Evolutionary conservation across 2,888 invertebrate genomes (phyloP), one percentile per base, ranked within the genome.

Genomic region (Fragum sueziense): DNA sequence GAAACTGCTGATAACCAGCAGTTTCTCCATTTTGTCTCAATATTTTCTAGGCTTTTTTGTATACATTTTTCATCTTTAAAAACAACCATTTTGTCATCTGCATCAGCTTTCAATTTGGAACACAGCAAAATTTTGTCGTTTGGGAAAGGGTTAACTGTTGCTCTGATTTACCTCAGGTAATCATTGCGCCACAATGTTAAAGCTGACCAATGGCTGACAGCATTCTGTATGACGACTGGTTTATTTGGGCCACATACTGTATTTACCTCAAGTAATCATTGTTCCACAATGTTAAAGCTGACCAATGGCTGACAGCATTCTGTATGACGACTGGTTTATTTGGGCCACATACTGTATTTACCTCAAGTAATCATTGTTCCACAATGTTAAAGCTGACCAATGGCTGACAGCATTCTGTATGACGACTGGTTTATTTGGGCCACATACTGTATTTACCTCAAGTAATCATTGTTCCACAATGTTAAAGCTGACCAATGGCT

Each of bases 251-350:
- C n/a, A n/a, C n/a, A n/a, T n/a, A n/a, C n/a, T n/a, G n/a, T n/a
- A n/a, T n/a, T n/a, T n/a, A 95, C 95, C 95, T 94, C 75, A 97
- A 95, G 93, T 96, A 96, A 0, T 85, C 70, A 52, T 94, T 90
- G 87, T 94, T 95, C 97, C 97, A 97, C 93, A 96, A 96, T 2
- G 91, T 87, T 0, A 95, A 92, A 0, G 97, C 97, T 0, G 95
- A 95, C 96, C 96, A 96, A 70, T 95, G 90, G 1, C 93, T 90
- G 62, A 95, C 94, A 0, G 95, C 96, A 81, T 95, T 95, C 90
- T 95, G 95, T 70, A 97, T 94, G 34, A 97, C 89, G 22, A 97
- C 95, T 0, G 97, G 97, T 62, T 95, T 93, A 93, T 97, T 97
- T 90, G 95, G 95, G n/a, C n/a, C n/a, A n/a, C n/a, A n/a, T n/a